These are phyloP conservation scores for Pterostichus niger DNA, from an alignment of 2,888 invertebrate genomes.

Conservation along the genomic window DNA sequence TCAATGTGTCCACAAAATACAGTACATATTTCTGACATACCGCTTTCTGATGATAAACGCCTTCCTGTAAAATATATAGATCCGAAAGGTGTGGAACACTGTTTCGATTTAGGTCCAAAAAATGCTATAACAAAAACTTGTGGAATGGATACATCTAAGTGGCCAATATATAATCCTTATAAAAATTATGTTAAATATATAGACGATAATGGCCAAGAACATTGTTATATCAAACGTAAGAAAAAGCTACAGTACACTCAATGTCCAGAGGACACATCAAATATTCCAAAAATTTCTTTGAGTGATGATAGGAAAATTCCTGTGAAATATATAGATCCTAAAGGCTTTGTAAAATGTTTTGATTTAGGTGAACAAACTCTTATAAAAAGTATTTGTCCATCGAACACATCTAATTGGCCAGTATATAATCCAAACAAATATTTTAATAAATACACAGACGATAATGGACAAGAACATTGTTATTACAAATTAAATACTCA, in stretches of 20 bases:
- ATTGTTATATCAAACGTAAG: neutral
- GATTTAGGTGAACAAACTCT: neutral
- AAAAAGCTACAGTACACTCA: neutral
- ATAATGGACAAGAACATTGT: neutral
- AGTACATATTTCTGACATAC: neutral
- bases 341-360: neutral
- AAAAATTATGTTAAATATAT: conserved; percentile 11
- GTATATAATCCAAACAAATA: neutral
- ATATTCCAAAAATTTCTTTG: neutral
- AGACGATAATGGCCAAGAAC: neutral
- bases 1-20: neutral
- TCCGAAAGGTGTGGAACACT: neutral
- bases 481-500: neutral
- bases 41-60: neutral
- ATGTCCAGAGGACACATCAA: conserved; percentile 5
- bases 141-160: too few relatives aligned
- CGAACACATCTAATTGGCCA: neutral
- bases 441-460: neutral
- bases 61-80: neutral
- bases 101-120: neutral
- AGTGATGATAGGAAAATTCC: neutral
- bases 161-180: neutral
- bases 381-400: neutral
- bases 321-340: neutral
- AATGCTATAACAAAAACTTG: too few relatives aligned